These are phyloP conservation scores for Eriosoma lanigerum DNA, from an alignment of 1,140 invertebrate species.

Conservation along the genomic window DNA sequence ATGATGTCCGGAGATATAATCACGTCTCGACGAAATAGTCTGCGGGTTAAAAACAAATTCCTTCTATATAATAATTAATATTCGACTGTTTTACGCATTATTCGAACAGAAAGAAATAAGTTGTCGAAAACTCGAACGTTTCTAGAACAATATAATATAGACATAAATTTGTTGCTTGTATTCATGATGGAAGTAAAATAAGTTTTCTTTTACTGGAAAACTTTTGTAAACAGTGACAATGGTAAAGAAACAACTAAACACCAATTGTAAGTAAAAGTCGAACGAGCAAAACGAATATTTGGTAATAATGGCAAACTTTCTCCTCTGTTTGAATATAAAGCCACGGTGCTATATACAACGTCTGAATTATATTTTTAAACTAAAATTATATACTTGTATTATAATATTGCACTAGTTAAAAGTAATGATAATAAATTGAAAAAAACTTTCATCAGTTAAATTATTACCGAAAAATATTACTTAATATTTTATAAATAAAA, in stretches of 20 bases:
- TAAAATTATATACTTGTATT: not conserved
- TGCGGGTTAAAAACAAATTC: not conserved
- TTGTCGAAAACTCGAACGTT: slow-evolving; percentile 37
- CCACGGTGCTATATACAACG: slow-evolving; percentile 12
- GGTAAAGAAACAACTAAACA: slow-evolving; percentile 32
- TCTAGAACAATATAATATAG: slow-evolving; percentile 47
- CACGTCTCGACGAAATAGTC: not conserved
- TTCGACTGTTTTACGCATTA: not conserved
- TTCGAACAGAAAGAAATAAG: slow-evolving; percentile 5
- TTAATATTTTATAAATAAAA: too few species aligned
- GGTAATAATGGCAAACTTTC: slow-evolving; percentile 38
- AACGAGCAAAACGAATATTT: slow-evolving; percentile 30
- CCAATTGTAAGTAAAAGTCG: slow-evolving; percentile 40
- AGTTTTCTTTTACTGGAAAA: slow-evolving; percentile 34
- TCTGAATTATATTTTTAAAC: slow-evolving; percentile 35
- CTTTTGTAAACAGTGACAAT: slow-evolving; percentile 41
- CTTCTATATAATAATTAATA: not conserved
- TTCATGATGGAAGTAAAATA: slow-evolving; percentile 39
- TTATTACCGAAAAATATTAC: too few species aligned
- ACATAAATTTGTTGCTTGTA: slow-evolving; percentile 37
- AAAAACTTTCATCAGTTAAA: too few species aligned
- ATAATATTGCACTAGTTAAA: not conserved
- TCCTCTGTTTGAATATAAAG: slow-evolving; percentile 40
- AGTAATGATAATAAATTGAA: not conserved
- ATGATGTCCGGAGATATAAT: too few species aligned